Evolutionary conservation across 2,113 vertebrate species (phyloP).

Genomic region (Eudyptes chrysolophus): DNA sequence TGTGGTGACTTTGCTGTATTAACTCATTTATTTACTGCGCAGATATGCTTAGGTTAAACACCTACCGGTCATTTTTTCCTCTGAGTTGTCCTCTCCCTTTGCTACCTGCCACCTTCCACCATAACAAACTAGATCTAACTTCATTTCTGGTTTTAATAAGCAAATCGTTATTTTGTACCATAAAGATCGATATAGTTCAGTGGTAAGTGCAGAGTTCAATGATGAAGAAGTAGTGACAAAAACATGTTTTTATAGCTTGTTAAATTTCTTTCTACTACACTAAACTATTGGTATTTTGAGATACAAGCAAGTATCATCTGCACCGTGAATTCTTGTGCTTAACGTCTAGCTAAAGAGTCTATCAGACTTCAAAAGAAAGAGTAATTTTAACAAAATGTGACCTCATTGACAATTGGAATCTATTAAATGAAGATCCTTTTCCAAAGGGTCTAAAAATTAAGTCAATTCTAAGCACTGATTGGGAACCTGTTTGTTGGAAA

Average conservation of each 20-base stretch:
- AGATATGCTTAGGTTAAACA: neutral
- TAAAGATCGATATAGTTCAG: neutral
- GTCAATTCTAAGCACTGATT: neutral
- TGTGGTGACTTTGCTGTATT: neutral
- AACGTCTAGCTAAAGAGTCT: neutral
- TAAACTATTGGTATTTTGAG: neutral
- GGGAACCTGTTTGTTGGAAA: neutral
- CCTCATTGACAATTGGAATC: neutral
- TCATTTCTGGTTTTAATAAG: neutral
- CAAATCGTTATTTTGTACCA: neutral
- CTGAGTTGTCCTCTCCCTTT: neutral
- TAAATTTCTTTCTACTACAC: neutral
- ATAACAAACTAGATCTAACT: neutral
- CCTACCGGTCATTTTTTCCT: neutral
- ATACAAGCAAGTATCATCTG: neutral
- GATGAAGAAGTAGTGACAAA: neutral
- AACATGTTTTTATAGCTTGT: neutral
- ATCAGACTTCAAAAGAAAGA: neutral
- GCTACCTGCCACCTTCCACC: neutral
- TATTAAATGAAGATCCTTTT: neutral
- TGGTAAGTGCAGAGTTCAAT: neutral
- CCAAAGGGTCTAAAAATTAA: neutral
- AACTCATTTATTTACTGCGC: neutral
- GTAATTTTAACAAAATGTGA: neutral
- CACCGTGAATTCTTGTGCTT: neutral